Conservation (phyloP, 2,113 vertebrate species). For the Anolis sagrei region DNA sequence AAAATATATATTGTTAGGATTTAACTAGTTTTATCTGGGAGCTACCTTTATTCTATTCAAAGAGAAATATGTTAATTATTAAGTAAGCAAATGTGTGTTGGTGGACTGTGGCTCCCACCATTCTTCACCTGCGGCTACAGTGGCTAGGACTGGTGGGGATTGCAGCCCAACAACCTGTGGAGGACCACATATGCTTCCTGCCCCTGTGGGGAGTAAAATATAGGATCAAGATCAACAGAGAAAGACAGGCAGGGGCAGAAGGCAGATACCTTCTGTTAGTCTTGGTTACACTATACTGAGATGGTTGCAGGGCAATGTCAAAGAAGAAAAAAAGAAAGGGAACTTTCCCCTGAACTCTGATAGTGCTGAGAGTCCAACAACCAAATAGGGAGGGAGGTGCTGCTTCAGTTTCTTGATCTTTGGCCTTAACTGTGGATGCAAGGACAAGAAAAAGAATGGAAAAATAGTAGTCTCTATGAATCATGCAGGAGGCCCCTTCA, state of each 20-base stretch:
- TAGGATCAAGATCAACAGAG: not conserved
- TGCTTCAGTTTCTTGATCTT: constrained; percentile 55
- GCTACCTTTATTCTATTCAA: no score
- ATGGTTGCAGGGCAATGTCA: not conserved
- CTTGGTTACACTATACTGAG: not conserved
- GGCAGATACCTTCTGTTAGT: not conserved
- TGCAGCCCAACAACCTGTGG: not conserved
- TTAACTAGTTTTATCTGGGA: no score
- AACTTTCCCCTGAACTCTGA: not conserved
- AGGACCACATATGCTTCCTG: not conserved
- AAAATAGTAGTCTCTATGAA: constrained; percentile 39
- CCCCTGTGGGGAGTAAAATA: not conserved
- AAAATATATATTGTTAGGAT: no score
- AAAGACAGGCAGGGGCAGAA: not conserved
- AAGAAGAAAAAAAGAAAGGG: not conserved
- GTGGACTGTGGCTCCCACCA: not conserved
- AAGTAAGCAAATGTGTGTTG: no score
- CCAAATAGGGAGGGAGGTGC: constrained; percentile 40
- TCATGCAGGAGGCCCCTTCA: constrained; percentile 49
- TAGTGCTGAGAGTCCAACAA: constrained; percentile 43
- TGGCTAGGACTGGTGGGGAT: not conserved
- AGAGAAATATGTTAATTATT: no score
- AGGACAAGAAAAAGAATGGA: constrained; percentile 42
- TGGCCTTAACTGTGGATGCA: constrained; percentile 44
- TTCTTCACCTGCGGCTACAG: not conserved